Percentiles rank a stretch among this genome's conserved stretches.
Conservation (phyloP, 2,113 vertebrate genomes). For the Oryzias melastigma region DNA sequence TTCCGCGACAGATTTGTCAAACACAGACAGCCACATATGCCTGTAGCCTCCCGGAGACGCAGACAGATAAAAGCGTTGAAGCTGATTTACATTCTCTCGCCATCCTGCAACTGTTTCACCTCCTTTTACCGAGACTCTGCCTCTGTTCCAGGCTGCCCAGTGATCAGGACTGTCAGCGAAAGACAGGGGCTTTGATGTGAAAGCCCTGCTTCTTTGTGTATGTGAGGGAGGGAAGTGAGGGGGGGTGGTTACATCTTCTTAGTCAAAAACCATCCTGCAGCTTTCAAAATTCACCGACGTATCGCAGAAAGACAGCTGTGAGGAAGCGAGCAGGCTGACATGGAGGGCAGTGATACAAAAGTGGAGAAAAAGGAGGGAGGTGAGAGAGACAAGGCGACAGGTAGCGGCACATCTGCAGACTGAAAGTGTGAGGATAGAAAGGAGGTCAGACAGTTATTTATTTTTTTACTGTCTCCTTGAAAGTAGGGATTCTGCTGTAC, state of each 20-base stretch:
- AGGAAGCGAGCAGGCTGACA: slow-evolving; percentile 32
- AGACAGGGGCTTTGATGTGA: slow-evolving; percentile 45
- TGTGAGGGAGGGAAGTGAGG: slow-evolving; percentile 8
- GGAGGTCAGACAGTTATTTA: slow-evolving; percentile 51
- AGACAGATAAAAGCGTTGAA: slow-evolving; percentile 10
- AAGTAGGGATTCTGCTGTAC: slow-evolving; percentile 26
- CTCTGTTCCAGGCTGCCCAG: slow-evolving; percentile 6
- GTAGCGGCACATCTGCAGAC: slow-evolving; percentile 3
- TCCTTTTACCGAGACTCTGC: slow-evolving; percentile 16
- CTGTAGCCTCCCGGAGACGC: slow-evolving; percentile 5
- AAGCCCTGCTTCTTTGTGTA: slow-evolving; percentile 6
- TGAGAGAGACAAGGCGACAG: not conserved
- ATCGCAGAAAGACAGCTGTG: slow-evolving; percentile 28
- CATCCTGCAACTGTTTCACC: slow-evolving; percentile 12
- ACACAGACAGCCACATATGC: slow-evolving; percentile 7
- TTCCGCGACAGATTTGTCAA: slow-evolving; percentile 9
- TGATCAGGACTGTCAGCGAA: slow-evolving; percentile 38
- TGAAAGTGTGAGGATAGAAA: slow-evolving; percentile 43
- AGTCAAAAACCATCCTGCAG: slow-evolving; percentile 29
- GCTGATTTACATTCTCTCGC: slow-evolving; percentile 23
- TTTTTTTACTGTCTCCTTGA: slow-evolving; percentile 29
- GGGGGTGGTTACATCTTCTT: slow-evolving; percentile 6
- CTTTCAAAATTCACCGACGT: slow-evolving; percentile 40
- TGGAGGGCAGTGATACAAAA: slow-evolving; percentile 6
- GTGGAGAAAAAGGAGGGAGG: not conserved